Conservation (phyloP, 2,113 vertebrate species). For the Puma concolor region DNA sequence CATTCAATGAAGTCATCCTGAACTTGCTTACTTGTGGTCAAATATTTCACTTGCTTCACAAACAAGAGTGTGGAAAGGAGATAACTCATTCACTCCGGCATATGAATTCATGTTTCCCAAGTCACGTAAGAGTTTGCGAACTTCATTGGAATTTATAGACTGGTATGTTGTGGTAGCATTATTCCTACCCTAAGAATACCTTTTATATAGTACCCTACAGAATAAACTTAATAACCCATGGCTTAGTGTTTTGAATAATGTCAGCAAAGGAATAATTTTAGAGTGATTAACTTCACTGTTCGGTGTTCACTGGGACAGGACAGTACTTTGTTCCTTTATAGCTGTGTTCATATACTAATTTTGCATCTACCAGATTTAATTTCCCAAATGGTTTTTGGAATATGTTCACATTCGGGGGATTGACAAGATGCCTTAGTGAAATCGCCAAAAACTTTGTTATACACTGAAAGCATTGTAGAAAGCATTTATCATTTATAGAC, state of each 20-base stretch:
- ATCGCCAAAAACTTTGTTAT: not conserved
- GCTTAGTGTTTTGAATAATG: constrained; percentile 83
- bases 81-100: constrained; percentile 53
- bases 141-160: constrained; percentile 77
- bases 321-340: constrained; percentile 47
- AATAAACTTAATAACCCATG: constrained; percentile 81
- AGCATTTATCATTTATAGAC: not conserved
- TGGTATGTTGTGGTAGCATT: constrained; percentile 67
- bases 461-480: not conserved
- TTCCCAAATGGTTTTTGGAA: constrained; percentile 24
- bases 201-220: constrained; percentile 75
- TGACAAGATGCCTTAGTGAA: not conserved
- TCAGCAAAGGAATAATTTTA: constrained; percentile 78
- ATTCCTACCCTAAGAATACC: constrained; percentile 62
- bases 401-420: constrained; percentile 45
- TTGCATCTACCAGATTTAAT: constrained; percentile 30
- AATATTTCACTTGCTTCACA: constrained; percentile 54
- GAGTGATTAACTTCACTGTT: constrained; percentile 65
- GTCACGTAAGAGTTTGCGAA: constrained; percentile 68
- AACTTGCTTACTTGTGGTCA: constrained; percentile 57
- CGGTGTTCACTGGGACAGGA: not conserved
- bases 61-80: constrained; percentile 54
- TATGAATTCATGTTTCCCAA: constrained; percentile 74
- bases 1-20: constrained; percentile 58
- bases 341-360: constrained; percentile 63